Evolutionary conservation across 2,797 vertebrate genomes (phyloP), one percentile per base, ranked within the genome.

Genomic region (Anisognathus igniventris): DNA sequence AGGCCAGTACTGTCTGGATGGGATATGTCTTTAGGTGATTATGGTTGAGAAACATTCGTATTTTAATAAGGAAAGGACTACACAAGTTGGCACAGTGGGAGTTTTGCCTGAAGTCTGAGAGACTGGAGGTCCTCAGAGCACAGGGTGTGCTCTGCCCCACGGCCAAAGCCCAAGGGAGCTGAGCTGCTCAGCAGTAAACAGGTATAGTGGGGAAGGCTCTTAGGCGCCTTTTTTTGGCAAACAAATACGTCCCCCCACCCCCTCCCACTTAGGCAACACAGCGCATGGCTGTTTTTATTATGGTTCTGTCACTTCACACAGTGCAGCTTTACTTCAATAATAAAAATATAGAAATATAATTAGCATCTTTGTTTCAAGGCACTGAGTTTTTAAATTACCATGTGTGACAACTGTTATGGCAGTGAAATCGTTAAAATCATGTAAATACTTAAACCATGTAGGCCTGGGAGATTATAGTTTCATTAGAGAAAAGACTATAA

Each of bases 401-500:
- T 31, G 68, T 97, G 94, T 96, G 96, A 96, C 97, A 98, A 98
- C 98, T 97, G 86, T 96, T 96, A 98, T 86, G 97, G 98, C 95
- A 96, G 81, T 18, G 97, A 98, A 97, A 98, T 97, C 96, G 97
- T 98, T 98, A 98, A 98, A 97, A 97, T 98, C 98, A 98, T 98
- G 98, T 98, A 98, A 98, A 98, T 98, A 96, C 97, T 97, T 98
- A 93, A 98, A 98, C 96, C 93, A 89, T 96, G 97, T 97, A 97
- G 98, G 97, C 98, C 97, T 98, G 98, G 97, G 98, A 98, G 98
- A 98, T 98, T 98, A 98, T 98, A 96, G 98, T 98, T 98, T 98
- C 98, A 98, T 98, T 98, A 98, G 98, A 98, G 97, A 97, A 97
- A 98, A 98, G 98, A 98, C 98, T 98, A 98, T 98, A 98, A 98